Conservation (phyloP, 2,797 vertebrate genomes). For the Tragopan temminckii region DNA sequence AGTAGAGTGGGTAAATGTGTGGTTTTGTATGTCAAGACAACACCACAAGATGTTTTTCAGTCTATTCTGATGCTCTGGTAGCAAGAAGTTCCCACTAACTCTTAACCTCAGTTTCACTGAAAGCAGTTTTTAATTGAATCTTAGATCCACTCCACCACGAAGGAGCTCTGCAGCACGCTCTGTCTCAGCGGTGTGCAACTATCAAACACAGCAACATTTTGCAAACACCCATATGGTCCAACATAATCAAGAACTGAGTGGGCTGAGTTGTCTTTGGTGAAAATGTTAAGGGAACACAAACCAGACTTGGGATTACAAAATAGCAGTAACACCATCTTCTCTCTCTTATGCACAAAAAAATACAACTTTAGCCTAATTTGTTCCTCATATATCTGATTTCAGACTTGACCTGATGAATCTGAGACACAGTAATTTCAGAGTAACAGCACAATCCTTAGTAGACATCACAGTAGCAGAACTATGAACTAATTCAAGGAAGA, state of each 20-base stretch:
- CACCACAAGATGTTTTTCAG: background rate
- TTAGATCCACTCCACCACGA: background rate
- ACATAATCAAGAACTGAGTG: background rate
- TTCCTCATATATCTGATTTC: background rate
- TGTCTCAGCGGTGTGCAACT: accelerated
- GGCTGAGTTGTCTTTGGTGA: background rate
- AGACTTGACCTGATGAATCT: background rate
- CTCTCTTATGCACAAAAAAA: background rate
- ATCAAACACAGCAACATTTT: background rate
- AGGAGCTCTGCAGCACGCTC: background rate
- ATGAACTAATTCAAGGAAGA: background rate
- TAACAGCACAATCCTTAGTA: background rate
- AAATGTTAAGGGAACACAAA: background rate
- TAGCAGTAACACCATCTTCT: background rate
- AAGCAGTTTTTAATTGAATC: background rate
- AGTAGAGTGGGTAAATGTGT: background rate
- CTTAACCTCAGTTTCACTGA: background rate
- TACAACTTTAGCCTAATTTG: background rate
- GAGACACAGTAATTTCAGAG: background rate
- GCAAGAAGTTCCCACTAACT: background rate
- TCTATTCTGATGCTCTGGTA: background rate
- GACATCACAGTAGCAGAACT: background rate
- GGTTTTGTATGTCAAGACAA: background rate
- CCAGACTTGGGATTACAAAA: background rate
- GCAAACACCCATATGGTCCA: background rate